Conservation (phyloP, 2,113 vertebrate genomes). For the Osmerus eperlanus region DNA sequence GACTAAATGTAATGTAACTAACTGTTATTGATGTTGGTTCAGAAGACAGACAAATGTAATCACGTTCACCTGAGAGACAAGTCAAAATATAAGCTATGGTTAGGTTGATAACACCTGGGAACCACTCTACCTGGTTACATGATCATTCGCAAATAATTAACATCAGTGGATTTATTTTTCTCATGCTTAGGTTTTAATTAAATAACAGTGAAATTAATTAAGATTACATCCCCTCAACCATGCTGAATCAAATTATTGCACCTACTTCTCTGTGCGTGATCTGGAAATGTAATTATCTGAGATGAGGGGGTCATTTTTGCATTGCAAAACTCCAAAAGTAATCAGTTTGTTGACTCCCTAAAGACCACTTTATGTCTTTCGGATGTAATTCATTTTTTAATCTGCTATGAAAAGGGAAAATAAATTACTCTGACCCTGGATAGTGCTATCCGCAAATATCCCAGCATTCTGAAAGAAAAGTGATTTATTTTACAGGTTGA, state of each 20-base stretch:
- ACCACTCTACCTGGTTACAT: slow-evolving; percentile 36
- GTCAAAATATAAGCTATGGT: slow-evolving; percentile 15
- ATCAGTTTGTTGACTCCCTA: slow-evolving; percentile 28
- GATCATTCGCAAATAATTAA: slow-evolving; percentile 64
- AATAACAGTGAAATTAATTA: slow-evolving; percentile 71
- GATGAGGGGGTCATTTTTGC: slow-evolving; percentile 39
- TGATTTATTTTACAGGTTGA: slow-evolving; percentile 2
- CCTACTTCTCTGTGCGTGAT: slow-evolving; percentile 46
- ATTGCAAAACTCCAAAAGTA: slow-evolving; percentile 29
- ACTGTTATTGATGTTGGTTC: not conserved
- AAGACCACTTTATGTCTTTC: slow-evolving; percentile 33
- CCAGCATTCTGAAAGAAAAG: not conserved
- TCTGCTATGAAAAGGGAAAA: slow-evolving; percentile 25
- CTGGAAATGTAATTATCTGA: slow-evolving; percentile 51
- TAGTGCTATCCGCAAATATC: not conserved
- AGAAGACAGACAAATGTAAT: not conserved
- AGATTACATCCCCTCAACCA: slow-evolving; percentile 57
- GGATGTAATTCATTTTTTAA: slow-evolving; percentile 39
- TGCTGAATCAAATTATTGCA: slow-evolving; percentile 61
- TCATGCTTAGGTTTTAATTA: slow-evolving; percentile 67
- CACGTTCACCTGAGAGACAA: slow-evolving; percentile 22
- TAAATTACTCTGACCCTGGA: slow-evolving; percentile 18
- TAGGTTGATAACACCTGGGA: slow-evolving; percentile 39
- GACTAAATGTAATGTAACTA: no score
- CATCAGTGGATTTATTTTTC: slow-evolving; percentile 58